Evolutionary conservation across 2,797 vertebrate species (phyloP), one percentile per base, ranked within the genome.

Genomic region (Heliangelus exortis): DNA sequence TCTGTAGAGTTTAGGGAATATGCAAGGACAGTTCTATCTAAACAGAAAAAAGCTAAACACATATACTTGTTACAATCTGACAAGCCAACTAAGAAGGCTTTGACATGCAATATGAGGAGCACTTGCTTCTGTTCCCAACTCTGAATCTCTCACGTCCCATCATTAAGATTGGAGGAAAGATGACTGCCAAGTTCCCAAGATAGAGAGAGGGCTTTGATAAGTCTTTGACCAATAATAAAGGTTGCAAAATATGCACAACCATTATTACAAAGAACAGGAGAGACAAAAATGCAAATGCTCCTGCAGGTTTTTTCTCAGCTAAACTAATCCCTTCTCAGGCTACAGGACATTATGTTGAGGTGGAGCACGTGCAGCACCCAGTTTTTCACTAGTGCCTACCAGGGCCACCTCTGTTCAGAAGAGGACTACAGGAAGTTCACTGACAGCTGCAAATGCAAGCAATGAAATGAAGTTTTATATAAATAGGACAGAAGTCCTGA

Each of bases 391-490:
- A 31, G 43, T 26, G 61, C 33, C 39, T 26, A 2, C 3, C 3
- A 39, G 22, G 9, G 29, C n/a, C 55, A 54, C 3, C 15, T 31
- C 43, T 43, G 19, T 2, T 61, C 54, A 48, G 47, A 23, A 14
- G 62, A 87, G 45, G 13, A 31, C 22, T 53, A 17, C 43, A 69
- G 14, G 28, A 74, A 61, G 62, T n/a, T 54, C 62, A 57, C 34
- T 2, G 5, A 20, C 15, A 89, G 25, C 50, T 76, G 53, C 0
- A 0, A 71, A 41, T 5, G 3, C 19, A 65, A 80, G 54, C 25
- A 33, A 58, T 3, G 5, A 48, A 89, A 54, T 13, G 33, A 57
- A 47, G 7, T 31, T 59, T 39, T 20, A 65, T 2, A 39, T 4
- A 74, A 59, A 6, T 8, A 62, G 29, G 11, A 43, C 45, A 15